phyloP scores from a whole-genome alignment of 1,140 invertebrate genomes.

The Lasioglossum albipes region DNA sequence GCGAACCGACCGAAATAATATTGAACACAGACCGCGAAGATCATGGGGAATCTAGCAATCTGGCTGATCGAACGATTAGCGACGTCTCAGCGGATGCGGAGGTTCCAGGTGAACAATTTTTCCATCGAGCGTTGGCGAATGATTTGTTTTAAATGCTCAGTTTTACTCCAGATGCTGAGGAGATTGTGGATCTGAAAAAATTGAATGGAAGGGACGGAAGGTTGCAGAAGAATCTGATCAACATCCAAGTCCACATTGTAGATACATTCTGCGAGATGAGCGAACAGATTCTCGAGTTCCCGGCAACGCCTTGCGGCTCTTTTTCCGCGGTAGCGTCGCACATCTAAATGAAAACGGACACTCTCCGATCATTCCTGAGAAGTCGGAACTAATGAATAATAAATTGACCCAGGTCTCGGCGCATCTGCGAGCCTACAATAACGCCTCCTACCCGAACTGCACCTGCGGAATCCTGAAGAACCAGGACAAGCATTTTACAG shows the following conservation, averaged over 20 bases:
- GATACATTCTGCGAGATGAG: conserved; percentile 40
- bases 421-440: conserved; percentile 20
- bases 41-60: not conserved
- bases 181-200: not conserved
- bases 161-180: not conserved
- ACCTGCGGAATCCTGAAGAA: conserved; percentile 28
- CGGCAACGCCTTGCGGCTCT: conserved; percentile 39
- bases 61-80: not conserved
- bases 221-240: not conserved
- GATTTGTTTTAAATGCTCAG: too few species aligned
- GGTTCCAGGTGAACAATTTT: too few species aligned
- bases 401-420: conserved; percentile 5
- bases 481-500: conserved; percentile 30
- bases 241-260: conserved; percentile 12
- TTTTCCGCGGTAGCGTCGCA: conserved; percentile 25
- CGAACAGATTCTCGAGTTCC: conserved; percentile 43
- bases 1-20: not conserved
- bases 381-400: not conserved
- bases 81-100: not conserved
- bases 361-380: not conserved
- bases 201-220: not conserved
- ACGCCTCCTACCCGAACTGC: conserved; percentile 26
- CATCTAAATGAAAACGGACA: not conserved
- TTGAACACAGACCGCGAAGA: not conserved
- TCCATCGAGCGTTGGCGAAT: too few species aligned